A percentile compares a stretch with the other conserved stretches of the same genome.
Evolutionary conservation across 2,888 invertebrate genomes (phyloP).

Genomic region (Euclidia mi): DNA sequence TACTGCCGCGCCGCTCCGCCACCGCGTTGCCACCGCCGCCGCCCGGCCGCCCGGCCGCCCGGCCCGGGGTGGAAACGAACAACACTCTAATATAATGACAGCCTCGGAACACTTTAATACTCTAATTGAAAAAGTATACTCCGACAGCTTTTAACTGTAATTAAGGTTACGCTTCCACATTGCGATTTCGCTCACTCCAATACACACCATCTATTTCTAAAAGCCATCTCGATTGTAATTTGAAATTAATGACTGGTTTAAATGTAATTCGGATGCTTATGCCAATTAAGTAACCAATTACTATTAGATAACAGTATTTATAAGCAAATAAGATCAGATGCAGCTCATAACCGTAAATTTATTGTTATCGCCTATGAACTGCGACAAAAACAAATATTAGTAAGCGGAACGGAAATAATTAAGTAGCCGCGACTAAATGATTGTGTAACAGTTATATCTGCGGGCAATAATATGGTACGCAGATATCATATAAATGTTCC

Average conservation of each 20-base stretch:
- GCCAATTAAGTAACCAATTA: slow-evolving; percentile 4
- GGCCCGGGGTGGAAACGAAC: slow-evolving; percentile 84
- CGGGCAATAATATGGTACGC: slow-evolving; percentile 36
- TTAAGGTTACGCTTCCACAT: slow-evolving; percentile 76
- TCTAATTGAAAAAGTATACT: slow-evolving; percentile 89
- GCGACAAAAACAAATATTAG: slow-evolving; percentile 9
- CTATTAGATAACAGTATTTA: slow-evolving; percentile 1
- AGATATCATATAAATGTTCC: slow-evolving; percentile 48
- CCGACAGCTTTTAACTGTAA: slow-evolving; percentile 85
- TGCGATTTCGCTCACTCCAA: slow-evolving; percentile 59
- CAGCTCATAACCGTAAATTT: background rate
- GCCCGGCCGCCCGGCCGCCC: slow-evolving; percentile 63
- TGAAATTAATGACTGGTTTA: background rate
- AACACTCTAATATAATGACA: slow-evolving; percentile 90
- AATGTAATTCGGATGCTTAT: background rate
- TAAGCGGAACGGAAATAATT: slow-evolving; percentile 14
- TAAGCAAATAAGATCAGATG: slow-evolving; percentile 1
- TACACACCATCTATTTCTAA: slow-evolving; percentile 21
- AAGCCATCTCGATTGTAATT: background rate
- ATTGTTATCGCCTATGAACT: slow-evolving; percentile 3
- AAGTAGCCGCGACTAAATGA: slow-evolving; percentile 16
- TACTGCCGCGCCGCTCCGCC: slow-evolving; percentile 48
- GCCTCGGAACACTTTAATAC: slow-evolving; percentile 89
- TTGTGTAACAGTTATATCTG: slow-evolving; percentile 6
- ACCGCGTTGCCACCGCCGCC: slow-evolving; percentile 51